phyloP scores from a whole-genome alignment of 1,140 invertebrate genomes.

The fruit fly (Drosophila melanogaster) region DNA sequence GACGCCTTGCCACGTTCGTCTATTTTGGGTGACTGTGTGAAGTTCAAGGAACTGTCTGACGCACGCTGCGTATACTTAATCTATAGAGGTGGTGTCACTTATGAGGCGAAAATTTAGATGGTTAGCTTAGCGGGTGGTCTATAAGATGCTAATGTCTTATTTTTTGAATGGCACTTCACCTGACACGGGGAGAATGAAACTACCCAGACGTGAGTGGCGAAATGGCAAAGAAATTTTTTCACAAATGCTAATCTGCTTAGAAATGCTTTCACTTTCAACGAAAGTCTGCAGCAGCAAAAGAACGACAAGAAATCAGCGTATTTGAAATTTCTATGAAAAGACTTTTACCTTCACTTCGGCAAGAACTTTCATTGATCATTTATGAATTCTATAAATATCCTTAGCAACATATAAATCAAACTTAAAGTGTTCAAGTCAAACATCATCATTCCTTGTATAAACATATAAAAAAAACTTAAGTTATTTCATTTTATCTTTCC shows the following conservation, averaged over 20 bases:
- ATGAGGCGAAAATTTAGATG: slow-evolving; percentile 27
- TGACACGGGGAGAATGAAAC: slow-evolving; percentile 4
- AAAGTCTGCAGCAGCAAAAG: neutral
- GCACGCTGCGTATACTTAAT: slow-evolving; percentile 32
- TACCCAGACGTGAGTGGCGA: neutral
- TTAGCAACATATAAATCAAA: neutral
- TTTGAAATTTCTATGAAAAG: slow-evolving; percentile 17
- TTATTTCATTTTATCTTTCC: slow-evolving; percentile 38
- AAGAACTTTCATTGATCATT: slow-evolving; percentile 27
- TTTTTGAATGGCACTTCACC: neutral
- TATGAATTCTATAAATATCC: neutral
- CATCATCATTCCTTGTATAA: neutral
- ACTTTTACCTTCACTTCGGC: slow-evolving; percentile 19
- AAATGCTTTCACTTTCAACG: slow-evolving; percentile 18
- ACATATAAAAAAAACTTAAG: neutral
- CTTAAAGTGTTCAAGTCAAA: neutral
- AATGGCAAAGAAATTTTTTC: neutral
- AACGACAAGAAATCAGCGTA: neutral
- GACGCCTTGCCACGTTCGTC: slow-evolving; percentile 33
- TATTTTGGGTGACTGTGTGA: slow-evolving; percentile 49
- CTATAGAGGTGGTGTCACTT: slow-evolving; percentile 17
- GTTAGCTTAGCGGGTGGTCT: slow-evolving; percentile 17
- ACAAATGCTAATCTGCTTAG: slow-evolving; percentile 14
- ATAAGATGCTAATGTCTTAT: neutral
- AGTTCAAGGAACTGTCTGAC: slow-evolving; percentile 74